Evolutionary conservation across 2,888 invertebrate species (phyloP), one percentile per base, ranked within the genome.

Genomic region (Stenodera caucasica): DNA sequence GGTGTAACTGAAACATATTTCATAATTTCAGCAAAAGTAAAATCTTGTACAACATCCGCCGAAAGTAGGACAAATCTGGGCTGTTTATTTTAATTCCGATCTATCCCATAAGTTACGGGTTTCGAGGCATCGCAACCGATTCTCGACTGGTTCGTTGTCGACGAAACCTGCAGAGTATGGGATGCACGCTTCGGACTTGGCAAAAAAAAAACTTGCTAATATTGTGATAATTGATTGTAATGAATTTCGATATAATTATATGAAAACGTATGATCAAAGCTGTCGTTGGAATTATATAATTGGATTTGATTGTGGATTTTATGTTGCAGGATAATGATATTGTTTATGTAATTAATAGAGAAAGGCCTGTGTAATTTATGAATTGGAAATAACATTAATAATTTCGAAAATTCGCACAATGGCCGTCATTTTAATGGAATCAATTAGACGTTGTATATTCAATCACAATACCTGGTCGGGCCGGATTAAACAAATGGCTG

Each of bases 161-260:
- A 92, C 92, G 92, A 93, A 93, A 93, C 92, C 92, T 93, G 92
- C 92, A 92, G 89, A 87, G 88, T 89, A 88, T 89, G 86, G 84
- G 86, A 86, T 72, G 69, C 56, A 60, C 54, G 55, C 72, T 14
- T 53, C 32, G 4, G 29, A 40, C 18, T n/a, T n/a, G n/a, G n/a
- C n/a, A n/a, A n/a, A n/a, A n/a, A n/a, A n/a, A n/a, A n/a, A n/a
- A n/a, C n/a, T n/a, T n/a, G n/a, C n/a, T n/a, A n/a, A n/a, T n/a
- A n/a, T n/a, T n/a, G n/a, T n/a, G n/a, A n/a, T n/a, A n/a, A n/a
- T n/a, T n/a, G n/a, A n/a, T n/a, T n/a, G n/a, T n/a, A n/a, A n/a
- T n/a, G n/a, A n/a, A n/a, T n/a, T n/a, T n/a, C n/a, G n/a, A n/a
- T n/a, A n/a, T n/a, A n/a, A n/a, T n/a, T n/a, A n/a, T n/a, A n/a